Conservation (phyloP, 2,113 vertebrate species). For the Pterocles burchelli region DNA sequence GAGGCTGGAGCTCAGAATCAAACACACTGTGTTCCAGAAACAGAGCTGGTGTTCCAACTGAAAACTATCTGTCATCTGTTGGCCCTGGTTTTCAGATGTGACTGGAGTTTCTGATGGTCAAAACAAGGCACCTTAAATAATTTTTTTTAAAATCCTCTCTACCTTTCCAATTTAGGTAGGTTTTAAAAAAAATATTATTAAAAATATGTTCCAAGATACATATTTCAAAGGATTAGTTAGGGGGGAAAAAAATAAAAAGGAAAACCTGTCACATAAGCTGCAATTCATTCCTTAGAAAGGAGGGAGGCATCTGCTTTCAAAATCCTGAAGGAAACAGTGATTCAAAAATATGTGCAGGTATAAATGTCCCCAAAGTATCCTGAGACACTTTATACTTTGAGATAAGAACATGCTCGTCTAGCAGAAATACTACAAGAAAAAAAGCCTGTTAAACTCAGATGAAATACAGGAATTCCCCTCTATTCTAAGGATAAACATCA, state of each 20-base stretch:
- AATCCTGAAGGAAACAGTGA: neutral
- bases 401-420: neutral
- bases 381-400: neutral
- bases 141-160: neutral
- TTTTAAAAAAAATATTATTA: neutral
- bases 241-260: neutral
- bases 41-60: neutral
- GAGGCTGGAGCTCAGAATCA: neutral
- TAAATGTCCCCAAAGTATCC: neutral
- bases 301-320: neutral
- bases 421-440: neutral
- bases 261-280: neutral
- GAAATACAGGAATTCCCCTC: neutral
- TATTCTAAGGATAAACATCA: neutral
- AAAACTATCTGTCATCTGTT: neutral
- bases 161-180: neutral
- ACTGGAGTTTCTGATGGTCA: neutral
- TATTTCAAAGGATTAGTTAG: neutral
- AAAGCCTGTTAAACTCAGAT: neutral
- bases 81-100: neutral
- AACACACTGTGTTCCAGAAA: conserved; percentile 8
- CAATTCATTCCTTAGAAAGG: neutral
- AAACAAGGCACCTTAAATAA: neutral
- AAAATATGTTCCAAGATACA: neutral
- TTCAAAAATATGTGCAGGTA: neutral